Conservation (phyloP, 2,888 invertebrate species). For the Nudaria mundana region DNA sequence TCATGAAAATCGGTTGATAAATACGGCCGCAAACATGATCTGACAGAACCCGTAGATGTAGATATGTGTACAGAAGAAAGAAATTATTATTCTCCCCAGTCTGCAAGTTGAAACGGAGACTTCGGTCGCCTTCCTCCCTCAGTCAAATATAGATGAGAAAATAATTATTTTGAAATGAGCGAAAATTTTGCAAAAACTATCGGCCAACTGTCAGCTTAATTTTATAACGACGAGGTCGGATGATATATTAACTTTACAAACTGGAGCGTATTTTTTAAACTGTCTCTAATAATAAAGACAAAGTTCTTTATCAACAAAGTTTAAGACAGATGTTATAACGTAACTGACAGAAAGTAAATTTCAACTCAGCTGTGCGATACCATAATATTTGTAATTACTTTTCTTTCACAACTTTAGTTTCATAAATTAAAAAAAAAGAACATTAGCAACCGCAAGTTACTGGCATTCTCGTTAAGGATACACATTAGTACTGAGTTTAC, state of each 20-base stretch:
- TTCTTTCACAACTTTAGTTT: slow-evolving; percentile 1
- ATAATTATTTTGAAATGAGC: neutral
- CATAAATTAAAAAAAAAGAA: too few species aligned
- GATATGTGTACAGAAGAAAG: too few species aligned
- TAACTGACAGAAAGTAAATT: slow-evolving; percentile 11
- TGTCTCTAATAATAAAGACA: slow-evolving; percentile 17
- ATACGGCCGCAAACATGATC: too few species aligned
- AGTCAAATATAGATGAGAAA: neutral
- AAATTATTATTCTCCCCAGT: too few species aligned
- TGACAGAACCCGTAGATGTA: too few species aligned
- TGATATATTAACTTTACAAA: slow-evolving; percentile 20
- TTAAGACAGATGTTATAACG: slow-evolving; percentile 10
- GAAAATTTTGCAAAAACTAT: neutral
- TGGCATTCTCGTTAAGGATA: too few species aligned
- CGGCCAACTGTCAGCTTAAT: slow-evolving; percentile 5
- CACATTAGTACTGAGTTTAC: too few species aligned
- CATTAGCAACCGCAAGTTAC: too few species aligned
- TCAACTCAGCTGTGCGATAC: slow-evolving; percentile 4
- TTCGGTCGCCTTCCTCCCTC: too few species aligned
- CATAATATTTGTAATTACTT: slow-evolving; percentile 11
- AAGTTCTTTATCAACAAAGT: slow-evolving; percentile 15
- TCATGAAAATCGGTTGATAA: too few species aligned
- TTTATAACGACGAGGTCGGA: slow-evolving; percentile 7
- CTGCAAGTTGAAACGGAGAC: too few species aligned
- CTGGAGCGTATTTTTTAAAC: slow-evolving; percentile 15